Evolutionary conservation across 2,113 vertebrate genomes (phyloP).

Genomic region (Dunckerocampus dactyliophorus): DNA sequence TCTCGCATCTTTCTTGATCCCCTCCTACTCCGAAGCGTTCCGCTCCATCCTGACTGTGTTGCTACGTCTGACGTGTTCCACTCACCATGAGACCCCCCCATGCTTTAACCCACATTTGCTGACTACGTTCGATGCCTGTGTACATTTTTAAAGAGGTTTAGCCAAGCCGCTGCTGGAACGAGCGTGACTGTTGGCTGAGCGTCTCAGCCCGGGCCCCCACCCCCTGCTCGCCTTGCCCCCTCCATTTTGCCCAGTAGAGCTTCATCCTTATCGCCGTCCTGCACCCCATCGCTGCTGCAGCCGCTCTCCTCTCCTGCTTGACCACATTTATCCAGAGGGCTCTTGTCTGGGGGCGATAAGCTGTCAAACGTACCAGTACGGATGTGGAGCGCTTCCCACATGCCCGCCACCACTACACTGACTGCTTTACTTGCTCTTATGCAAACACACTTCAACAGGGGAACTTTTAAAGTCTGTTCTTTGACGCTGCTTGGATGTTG

Average conservation of each 20-base stretch:
- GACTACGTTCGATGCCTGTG: slow-evolving; percentile 60
- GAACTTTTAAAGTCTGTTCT: too few species aligned
- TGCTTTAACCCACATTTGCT: slow-evolving; percentile 69
- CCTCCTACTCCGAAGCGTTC: slow-evolving; percentile 14
- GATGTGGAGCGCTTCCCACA: slow-evolving; percentile 46
- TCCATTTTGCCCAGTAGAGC: slow-evolving; percentile 61
- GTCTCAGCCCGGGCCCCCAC: slow-evolving; percentile 54
- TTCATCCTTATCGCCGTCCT: slow-evolving; percentile 72
- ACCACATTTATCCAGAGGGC: slow-evolving; percentile 70
- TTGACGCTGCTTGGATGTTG: too few species aligned
- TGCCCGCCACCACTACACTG: slow-evolving; percentile 25
- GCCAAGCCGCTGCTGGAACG: slow-evolving; percentile 54
- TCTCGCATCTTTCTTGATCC: slow-evolving; percentile 8
- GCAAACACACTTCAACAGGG: too few species aligned
- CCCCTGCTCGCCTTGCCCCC: slow-evolving; percentile 42
- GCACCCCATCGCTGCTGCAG: slow-evolving; percentile 66
- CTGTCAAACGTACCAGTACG: slow-evolving; percentile 65
- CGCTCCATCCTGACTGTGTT: slow-evolving; percentile 5
- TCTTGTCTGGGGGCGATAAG: slow-evolving; percentile 79
- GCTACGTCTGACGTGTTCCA: slow-evolving; percentile 25
- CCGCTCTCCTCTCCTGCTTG: slow-evolving; percentile 66
- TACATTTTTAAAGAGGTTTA: slow-evolving; percentile 75
- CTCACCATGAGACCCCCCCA: slow-evolving; percentile 31
- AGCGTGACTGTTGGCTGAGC: slow-evolving; percentile 59
- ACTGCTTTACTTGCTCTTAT: slow-evolving; percentile 23